Percentiles rank a stretch among this genome's conserved stretches.
Conservation (phyloP, 2,888 invertebrate species). For the Orthosia gracilis region DNA sequence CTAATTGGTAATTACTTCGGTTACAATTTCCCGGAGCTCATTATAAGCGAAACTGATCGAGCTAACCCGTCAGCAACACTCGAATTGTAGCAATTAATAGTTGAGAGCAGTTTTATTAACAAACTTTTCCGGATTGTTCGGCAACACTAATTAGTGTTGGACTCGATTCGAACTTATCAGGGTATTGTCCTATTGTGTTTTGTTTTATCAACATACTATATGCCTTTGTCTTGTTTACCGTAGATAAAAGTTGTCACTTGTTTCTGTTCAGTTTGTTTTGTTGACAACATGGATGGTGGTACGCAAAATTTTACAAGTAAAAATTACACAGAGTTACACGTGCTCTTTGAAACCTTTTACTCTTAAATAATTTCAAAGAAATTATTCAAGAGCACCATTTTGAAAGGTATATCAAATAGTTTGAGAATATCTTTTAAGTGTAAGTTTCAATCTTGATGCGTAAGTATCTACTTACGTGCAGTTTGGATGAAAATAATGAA, state of each 20-base stretch:
- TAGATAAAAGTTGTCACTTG: constrained; percentile 18
- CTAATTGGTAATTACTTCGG: constrained; percentile 39
- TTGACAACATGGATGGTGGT: background rate
- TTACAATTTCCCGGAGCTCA: constrained; percentile 45
- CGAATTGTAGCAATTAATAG: constrained; percentile 75
- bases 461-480: background rate
- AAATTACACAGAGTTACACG: no score
- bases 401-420: background rate
- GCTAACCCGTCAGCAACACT: constrained; percentile 59
- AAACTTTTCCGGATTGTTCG: constrained; percentile 76
- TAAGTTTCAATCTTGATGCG: no score
- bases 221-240: constrained; percentile 12
- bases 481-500: background rate
- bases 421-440: background rate
- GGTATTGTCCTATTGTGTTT: constrained; percentile 50
- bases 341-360: no score
- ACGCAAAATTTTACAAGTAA: background rate
- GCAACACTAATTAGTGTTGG: constrained; percentile 77
- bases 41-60: constrained; percentile 56
- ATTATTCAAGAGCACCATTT: no score
- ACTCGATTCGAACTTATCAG: constrained; percentile 63
- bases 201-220: constrained; percentile 55
- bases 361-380: no score
- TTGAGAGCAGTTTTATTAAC: constrained; percentile 75
- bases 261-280: constrained; percentile 23